Conservation (phyloP, 2,888 invertebrate genomes). For the Xestia sexstrigata region DNA sequence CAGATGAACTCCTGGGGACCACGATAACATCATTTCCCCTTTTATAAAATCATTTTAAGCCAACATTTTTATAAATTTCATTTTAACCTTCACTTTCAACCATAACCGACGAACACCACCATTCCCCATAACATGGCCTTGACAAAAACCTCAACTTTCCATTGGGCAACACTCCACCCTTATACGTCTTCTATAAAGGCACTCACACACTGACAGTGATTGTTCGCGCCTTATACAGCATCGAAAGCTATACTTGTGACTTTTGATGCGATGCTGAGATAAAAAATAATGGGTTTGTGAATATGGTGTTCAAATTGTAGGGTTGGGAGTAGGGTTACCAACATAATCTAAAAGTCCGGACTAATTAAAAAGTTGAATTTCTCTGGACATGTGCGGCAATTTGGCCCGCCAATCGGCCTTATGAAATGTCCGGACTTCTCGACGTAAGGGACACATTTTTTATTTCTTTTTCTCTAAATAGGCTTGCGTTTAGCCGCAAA, state of each 20-base stretch:
- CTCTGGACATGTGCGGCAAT: neutral
- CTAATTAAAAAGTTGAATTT: neutral
- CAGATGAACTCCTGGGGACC: neutral
- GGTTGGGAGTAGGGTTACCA: slow-evolving; percentile 10
- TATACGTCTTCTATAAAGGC: slow-evolving; percentile 59
- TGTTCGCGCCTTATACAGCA: slow-evolving; percentile 50
- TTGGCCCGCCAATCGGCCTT: neutral
- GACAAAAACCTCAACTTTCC: slow-evolving; percentile 59
- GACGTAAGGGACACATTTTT: neutral
- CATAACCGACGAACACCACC: slow-evolving; percentile 17
- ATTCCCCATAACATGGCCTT: slow-evolving; percentile 42
- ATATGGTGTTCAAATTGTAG: slow-evolving; percentile 58
- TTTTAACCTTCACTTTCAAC: slow-evolving; percentile 43
- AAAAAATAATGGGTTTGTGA: slow-evolving; percentile 49
- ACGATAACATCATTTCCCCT: neutral
- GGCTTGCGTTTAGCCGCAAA: no score
- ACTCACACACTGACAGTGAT: slow-evolving; percentile 46
- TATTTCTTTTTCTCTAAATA: neutral
- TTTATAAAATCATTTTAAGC: neutral
- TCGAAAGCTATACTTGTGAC: slow-evolving; percentile 49
- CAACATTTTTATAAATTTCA: neutral
- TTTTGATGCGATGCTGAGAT: slow-evolving; percentile 40
- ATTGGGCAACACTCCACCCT: slow-evolving; percentile 53
- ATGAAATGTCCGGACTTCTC: neutral
- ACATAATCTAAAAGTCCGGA: neutral